Percentiles rank a stretch among this genome's conserved stretches.
Evolutionary conservation across 2,888 invertebrate genomes (phyloP).

Genomic region (Helobdella robusta): DNA sequence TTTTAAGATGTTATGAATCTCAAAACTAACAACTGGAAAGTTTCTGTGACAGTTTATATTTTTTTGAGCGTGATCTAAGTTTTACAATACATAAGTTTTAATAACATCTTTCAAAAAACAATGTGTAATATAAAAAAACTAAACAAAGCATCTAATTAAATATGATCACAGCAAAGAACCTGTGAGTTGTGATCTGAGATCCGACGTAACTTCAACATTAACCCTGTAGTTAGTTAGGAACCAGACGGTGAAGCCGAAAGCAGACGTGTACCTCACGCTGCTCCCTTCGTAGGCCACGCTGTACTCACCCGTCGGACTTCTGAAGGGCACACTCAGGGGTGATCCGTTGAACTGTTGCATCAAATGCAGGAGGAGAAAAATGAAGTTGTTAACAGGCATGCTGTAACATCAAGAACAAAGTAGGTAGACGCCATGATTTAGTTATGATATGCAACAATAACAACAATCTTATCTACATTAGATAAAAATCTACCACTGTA

Average conservation of each 20-base stretch:
- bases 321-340: too few species aligned
- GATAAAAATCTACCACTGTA: too few species aligned
- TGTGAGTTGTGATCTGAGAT: neutral
- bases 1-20: neutral
- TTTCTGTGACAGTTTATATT: neutral
- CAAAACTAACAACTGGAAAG: neutral
- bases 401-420: too few species aligned
- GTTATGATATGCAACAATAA: too few species aligned
- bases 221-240: neutral
- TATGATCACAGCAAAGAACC: neutral
- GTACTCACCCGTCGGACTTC: neutral
- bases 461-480: too few species aligned
- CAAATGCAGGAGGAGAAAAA: too few species aligned
- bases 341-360: too few species aligned
- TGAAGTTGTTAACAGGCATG: too few species aligned
- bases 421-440: too few species aligned
- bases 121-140: neutral
- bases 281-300: neutral
- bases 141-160: neutral
- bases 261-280: neutral
- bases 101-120: too few species aligned
- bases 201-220: neutral
- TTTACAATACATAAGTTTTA: neutral
- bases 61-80: neutral
- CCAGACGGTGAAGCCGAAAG: neutral